Base-by-base conservation (phyloP, 2,797 vertebrate genomes). In the Synaphobranchus kaupii region DNA sequence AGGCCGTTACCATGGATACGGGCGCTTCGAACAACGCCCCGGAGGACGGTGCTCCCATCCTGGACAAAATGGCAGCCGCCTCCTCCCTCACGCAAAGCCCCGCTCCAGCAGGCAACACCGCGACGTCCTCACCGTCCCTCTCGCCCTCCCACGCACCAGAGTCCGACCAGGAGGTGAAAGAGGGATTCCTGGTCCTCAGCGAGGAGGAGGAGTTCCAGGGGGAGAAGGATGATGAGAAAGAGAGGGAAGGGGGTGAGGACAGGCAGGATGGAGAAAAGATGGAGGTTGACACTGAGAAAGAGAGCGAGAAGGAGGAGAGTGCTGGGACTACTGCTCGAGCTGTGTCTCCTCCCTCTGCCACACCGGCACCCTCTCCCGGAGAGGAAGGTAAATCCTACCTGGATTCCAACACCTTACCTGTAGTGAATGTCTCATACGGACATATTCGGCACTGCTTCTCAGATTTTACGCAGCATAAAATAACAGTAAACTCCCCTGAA, bases 171-270 rank as follows among this genome's bases (percentile, higher is more conserved):
- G 94, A 97, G 85, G 96, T 97, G 34, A 97, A 96, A 91, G 97
- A 97, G 92, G 97, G 97, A 82, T 97, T 97, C 93, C 93, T 97
- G 87, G 97, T 97, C 25, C 93, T 97, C 56, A 97, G 97, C 88
- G 97, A 97, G 94, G 97, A 97, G 93, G 97, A 97, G n/a, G 97
- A 97, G 86, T 90, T 93, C 60, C 94, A 94, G 85, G 95, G 93
- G 86, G 96, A 96, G 84, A 94, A 94, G 86, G 94, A 92, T 47
- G 83, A 91, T 34, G 92, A 91, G 84, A 90, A 88, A 15, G 88
- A 90, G 66, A 82, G 73, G n/a, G 93, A 89, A 44, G 92, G 91
- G 81, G 86, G 39, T n/a, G 82, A 87, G 68, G 81, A 66, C 28
- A 48, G 68, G 20, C 71, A 73, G 31, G 82, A 78, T 34, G 83